Percentiles rank a stretch among this genome's conserved stretches.
Evolutionary conservation across 2,888 invertebrate genomes (phyloP).

Genomic region (Apomyelois bistriatella): DNA sequence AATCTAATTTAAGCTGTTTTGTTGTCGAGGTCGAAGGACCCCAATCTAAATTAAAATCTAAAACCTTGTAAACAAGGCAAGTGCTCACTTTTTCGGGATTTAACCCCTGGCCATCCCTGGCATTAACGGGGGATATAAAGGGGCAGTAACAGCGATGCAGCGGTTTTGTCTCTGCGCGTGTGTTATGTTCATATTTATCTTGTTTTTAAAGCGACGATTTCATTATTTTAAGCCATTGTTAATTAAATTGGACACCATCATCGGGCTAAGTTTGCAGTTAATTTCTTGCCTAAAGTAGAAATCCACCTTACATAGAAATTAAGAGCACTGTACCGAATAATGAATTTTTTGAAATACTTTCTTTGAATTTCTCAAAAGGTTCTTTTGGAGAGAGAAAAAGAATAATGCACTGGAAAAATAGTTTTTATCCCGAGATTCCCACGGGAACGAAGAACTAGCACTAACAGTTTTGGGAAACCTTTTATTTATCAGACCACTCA

Average conservation of each 20-base stretch:
- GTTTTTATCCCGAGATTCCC: too few relatives aligned
- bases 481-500: too few relatives aligned
- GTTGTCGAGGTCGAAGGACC: slow-evolving; percentile 44
- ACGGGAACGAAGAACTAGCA: too few relatives aligned
- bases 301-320: too few relatives aligned
- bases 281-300: too few relatives aligned
- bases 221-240: background rate
- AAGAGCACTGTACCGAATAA: too few relatives aligned
- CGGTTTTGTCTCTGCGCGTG: slow-evolving; percentile 46
- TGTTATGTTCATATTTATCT: slow-evolving; percentile 19
- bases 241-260: background rate
- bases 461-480: too few relatives aligned
- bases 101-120: slow-evolving; percentile 61
- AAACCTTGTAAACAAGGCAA: slow-evolving; percentile 82
- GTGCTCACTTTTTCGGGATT: slow-evolving; percentile 81
- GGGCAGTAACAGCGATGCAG: slow-evolving; percentile 47
- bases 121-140: slow-evolving; percentile 75
- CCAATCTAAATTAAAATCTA: slow-evolving; percentile 82
- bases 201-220: slow-evolving; percentile 9
- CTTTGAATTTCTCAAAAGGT: too few relatives aligned
- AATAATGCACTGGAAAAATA: too few relatives aligned
- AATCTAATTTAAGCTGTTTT: slow-evolving; percentile 53
- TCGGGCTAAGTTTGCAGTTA: background rate
- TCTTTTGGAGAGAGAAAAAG: too few relatives aligned
- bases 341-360: too few relatives aligned